phyloP scores from a whole-genome alignment of 2,888 invertebrate species.

The Zootermopsis nevadensis region DNA sequence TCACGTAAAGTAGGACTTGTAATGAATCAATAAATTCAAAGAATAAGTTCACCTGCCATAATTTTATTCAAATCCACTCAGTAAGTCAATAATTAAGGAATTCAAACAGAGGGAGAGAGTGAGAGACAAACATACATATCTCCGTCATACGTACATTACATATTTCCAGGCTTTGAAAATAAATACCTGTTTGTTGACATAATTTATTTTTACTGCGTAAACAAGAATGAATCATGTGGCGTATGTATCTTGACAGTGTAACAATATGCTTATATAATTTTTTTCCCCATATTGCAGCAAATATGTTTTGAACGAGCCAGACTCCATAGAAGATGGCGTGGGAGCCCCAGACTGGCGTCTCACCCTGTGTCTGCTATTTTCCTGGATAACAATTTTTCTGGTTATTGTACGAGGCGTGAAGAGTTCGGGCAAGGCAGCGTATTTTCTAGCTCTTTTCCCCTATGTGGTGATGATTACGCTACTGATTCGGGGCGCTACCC shows the following conservation, averaged over 20 bases:
- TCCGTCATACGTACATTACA: background rate
- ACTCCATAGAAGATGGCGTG: slow-evolving; percentile 63
- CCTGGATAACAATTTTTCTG: slow-evolving; percentile 77
- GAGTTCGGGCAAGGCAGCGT: slow-evolving; percentile 85
- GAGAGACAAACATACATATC: background rate
- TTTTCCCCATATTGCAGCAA: slow-evolving; percentile 61
- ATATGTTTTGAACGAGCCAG: slow-evolving; percentile 66
- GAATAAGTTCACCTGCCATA: too few species aligned
- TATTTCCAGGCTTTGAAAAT: too few species aligned
- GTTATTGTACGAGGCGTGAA: slow-evolving; percentile 79
- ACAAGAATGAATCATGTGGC: too few species aligned
- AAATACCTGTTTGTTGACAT: too few species aligned
- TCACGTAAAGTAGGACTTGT: too few species aligned
- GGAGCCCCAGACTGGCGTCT: slow-evolving; percentile 75
- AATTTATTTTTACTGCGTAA: too few species aligned
- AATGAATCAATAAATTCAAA: too few species aligned
- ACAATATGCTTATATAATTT: background rate
- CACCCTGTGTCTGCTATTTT: slow-evolving; percentile 71
- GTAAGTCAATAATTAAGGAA: too few species aligned
- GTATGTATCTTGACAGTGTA: too few species aligned
- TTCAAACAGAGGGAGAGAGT: too few species aligned
- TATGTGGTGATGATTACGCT: slow-evolving; percentile 81
- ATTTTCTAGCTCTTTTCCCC: slow-evolving; percentile 90
- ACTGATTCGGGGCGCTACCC: slow-evolving; percentile 68
- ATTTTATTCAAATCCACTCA: too few species aligned